Evolutionary conservation across 2,113 vertebrate species (phyloP).

Genomic region (Chloebia gouldiae): DNA sequence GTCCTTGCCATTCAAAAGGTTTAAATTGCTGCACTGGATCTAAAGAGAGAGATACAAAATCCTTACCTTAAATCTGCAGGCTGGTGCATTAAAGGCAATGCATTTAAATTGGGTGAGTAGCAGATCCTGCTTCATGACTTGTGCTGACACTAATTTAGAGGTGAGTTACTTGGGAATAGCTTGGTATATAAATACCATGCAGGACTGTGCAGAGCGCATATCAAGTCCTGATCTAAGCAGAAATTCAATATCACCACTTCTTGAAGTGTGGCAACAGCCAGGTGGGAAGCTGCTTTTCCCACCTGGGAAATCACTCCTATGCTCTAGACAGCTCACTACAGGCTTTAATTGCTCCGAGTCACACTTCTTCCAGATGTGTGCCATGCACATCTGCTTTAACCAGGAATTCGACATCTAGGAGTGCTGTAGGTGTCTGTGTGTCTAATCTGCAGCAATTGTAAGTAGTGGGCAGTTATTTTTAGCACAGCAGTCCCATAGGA

Average conservation of each 20-base stretch:
- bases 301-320: not conserved
- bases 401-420: accelerated
- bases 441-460: not conserved
- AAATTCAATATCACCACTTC: not conserved
- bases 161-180: not conserved
- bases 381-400: not conserved
- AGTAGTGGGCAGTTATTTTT: not conserved
- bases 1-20: not conserved
- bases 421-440: not conserved
- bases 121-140: not conserved
- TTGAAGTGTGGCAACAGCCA: not conserved
- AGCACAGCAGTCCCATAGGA: not conserved
- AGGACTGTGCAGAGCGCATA: not conserved
- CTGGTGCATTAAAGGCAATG: not conserved
- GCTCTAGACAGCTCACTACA: not conserved
- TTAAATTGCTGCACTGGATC: not conserved
- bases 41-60: not conserved
- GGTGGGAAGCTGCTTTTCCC: not conserved
- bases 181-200: not conserved
- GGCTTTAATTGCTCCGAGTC: not conserved
- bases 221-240: not conserved
- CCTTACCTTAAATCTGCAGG: not conserved
- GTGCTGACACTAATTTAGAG: not conserved
- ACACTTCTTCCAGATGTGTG: not conserved
- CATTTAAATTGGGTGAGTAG: not conserved